A percentile compares a stretch with the other conserved stretches of the same genome.
These are phyloP conservation scores for Helicoverpa assulta DNA, from an alignment of 2,888 invertebrate species.

Conservation along the genomic window DNA sequence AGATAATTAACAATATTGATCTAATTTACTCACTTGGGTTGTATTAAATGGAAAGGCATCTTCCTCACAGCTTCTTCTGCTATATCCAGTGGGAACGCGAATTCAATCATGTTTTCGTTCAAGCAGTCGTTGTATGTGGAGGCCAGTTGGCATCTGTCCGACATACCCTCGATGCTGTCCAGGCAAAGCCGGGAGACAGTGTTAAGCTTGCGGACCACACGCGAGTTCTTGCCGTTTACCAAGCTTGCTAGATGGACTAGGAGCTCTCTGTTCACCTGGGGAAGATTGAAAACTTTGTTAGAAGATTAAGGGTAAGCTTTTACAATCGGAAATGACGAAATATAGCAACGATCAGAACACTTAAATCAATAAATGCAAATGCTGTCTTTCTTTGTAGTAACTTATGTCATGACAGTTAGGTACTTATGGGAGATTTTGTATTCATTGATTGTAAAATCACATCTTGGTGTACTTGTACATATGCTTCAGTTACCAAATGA, in stretches of 20 bases:
- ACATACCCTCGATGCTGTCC: slow-evolving; percentile 85
- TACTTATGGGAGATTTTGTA: no score
- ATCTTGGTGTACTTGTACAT: no score
- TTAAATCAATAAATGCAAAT: no score
- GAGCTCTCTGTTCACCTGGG: slow-evolving; percentile 84
- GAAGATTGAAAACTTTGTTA: neutral
- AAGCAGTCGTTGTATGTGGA: slow-evolving; percentile 87
- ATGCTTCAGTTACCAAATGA: no score
- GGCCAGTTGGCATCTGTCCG: slow-evolving; percentile 83
- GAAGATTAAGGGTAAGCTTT: no score
- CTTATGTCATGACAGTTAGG: no score
- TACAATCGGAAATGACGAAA: no score
- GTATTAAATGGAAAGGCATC: slow-evolving; percentile 87
- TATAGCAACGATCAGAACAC: no score
- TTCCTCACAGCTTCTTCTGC: slow-evolving; percentile 86
- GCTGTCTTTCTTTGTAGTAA: no score
- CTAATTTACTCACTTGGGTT: slow-evolving; percentile 80
- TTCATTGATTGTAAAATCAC: no score
- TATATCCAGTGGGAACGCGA: slow-evolving; percentile 84
- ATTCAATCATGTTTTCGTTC: slow-evolving; percentile 86
- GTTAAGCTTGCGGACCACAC: slow-evolving; percentile 84
- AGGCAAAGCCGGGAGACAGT: slow-evolving; percentile 83
- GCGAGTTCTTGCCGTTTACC: slow-evolving; percentile 85
- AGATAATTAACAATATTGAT: neutral
- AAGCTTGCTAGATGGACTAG: slow-evolving; percentile 82